These are phyloP conservation scores for Myrmophylax atrothorax DNA, from an alignment of 2,113 vertebrate genomes.

Conservation along the genomic window DNA sequence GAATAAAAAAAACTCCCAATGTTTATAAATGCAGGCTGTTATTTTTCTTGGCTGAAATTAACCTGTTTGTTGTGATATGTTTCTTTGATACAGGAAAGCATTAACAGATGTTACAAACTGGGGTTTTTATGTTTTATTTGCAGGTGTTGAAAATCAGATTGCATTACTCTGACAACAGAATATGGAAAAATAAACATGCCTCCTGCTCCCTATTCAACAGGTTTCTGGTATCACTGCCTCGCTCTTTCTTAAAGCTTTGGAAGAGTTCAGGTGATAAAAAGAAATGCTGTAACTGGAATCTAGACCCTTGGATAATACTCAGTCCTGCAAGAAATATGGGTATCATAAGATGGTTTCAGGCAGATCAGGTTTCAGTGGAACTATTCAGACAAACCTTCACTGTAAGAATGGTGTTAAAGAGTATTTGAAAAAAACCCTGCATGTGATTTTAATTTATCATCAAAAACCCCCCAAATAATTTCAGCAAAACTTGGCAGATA, in stretches of 20 bases:
- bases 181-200: slow-evolving; percentile 10
- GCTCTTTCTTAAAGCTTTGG: background rate
- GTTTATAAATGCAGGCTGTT: background rate
- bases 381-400: background rate
- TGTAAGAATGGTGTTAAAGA: background rate
- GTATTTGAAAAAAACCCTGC: background rate
- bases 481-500: background rate
- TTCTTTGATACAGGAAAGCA: background rate
- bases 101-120: background rate
- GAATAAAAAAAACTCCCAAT: background rate
- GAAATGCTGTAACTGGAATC: background rate
- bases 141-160: slow-evolving; percentile 25
- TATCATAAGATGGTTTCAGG: background rate
- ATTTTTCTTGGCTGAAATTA: background rate
- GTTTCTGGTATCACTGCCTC: background rate
- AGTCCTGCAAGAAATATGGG: background rate
- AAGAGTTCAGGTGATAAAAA: background rate
- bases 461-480: background rate
- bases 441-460: background rate
- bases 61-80: background rate
- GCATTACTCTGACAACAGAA: background rate
- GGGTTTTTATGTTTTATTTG: background rate
- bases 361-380: background rate
- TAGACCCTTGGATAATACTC: background rate
- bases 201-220: background rate